Percentiles rank a stretch among this genome's conserved stretches.
phyloP scores from a whole-genome alignment of 2,888 invertebrate genomes.

The Ariolimax columbianus region DNA sequence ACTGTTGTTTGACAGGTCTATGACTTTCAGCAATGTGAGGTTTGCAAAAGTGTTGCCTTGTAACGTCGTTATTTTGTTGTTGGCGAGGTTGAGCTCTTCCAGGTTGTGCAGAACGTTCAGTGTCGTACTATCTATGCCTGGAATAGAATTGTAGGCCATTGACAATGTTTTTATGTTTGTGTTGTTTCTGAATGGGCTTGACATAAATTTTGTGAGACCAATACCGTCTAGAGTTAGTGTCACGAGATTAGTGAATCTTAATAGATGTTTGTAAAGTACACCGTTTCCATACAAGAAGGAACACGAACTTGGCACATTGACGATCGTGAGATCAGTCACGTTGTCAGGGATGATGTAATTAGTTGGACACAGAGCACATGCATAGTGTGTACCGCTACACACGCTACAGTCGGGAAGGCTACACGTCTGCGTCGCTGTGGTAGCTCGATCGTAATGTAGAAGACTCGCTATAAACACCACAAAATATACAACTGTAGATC shows the following conservation, averaged over 20 bases:
- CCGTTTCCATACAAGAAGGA: background rate
- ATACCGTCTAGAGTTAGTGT: background rate
- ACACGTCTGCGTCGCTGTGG: background rate
- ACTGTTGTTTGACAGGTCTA: conserved; percentile 15
- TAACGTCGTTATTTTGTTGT: background rate
- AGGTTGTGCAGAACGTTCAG: background rate
- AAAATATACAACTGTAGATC: background rate
- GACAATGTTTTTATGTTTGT: conserved; percentile 27
- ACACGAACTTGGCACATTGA: background rate
- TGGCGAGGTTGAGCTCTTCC: background rate
- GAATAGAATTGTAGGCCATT: conserved; percentile 14
- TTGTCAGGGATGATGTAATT: background rate
- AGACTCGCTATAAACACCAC: background rate
- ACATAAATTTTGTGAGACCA: background rate
- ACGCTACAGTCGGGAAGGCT: background rate
- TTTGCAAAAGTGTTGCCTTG: background rate
- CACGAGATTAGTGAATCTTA: background rate
- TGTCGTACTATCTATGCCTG: background rate
- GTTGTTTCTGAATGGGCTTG: background rate
- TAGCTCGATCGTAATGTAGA: background rate
- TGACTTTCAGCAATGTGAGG: conserved; percentile 4
- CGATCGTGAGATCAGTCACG: conserved; percentile 17
- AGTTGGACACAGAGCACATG: background rate
- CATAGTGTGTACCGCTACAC: background rate
- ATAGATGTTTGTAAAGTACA: background rate